Conservation (phyloP, 1,140 invertebrate genomes). For the Anastrepha ludens region DNA sequence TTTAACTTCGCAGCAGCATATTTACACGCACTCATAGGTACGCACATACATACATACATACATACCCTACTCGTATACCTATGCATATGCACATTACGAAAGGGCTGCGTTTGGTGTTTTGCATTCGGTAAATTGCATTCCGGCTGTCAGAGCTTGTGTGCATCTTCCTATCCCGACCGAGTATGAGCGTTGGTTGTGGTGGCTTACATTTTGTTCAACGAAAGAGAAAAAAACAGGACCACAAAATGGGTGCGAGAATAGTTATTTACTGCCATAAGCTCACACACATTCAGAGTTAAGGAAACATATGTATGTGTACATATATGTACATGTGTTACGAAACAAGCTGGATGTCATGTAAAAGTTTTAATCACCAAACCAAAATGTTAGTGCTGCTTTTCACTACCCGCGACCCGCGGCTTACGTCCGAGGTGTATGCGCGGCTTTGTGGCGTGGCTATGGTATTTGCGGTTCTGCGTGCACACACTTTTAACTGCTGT, state of each 20-base stretch:
- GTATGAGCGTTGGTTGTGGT: not conserved
- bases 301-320: too few species aligned
- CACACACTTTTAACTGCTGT: conserved; percentile 33
- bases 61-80: not conserved
- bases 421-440: not conserved
- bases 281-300: not conserved
- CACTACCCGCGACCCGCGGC: conserved; percentile 12
- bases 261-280: not conserved
- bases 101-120: not conserved
- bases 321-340: not conserved
- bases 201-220: not conserved
- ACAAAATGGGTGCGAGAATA: not conserved
- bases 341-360: conserved; percentile 47
- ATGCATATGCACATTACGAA: not conserved
- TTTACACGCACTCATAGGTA: not conserved
- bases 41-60: not conserved
- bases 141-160: not conserved
- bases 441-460: conserved; percentile 14
- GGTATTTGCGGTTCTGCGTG: conserved; percentile 18
- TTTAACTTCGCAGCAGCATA: not conserved
- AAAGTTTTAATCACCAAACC: conserved; percentile 53
- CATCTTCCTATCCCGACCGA: too few species aligned
- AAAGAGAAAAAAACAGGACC: not conserved
- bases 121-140: conserved; percentile 36
- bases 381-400: conserved; percentile 39